These are phyloP conservation scores for Acinonyx jubatus DNA, from an alignment of 2,113 vertebrate species.

Conservation along the genomic window DNA sequence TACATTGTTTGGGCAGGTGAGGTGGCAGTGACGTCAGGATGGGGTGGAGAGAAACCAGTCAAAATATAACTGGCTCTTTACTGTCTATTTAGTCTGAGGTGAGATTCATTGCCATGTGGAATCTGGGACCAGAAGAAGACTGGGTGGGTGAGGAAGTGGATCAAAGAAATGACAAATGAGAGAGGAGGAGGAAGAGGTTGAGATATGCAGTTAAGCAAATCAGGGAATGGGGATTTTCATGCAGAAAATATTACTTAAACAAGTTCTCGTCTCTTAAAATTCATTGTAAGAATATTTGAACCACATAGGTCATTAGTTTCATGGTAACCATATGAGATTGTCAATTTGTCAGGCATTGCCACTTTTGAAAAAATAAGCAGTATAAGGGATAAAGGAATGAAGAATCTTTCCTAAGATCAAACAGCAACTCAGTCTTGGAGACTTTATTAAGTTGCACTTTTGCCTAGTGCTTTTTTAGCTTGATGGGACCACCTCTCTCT, in stretches of 20 bases:
- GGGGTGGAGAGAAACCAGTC: neutral
- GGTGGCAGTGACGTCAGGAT: neutral
- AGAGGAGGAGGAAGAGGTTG: neutral
- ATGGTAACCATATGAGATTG: neutral
- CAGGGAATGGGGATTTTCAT: neutral
- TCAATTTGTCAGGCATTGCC: neutral
- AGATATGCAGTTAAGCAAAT: neutral
- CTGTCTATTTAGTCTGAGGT: neutral
- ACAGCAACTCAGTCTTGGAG: neutral
- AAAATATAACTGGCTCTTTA: neutral
- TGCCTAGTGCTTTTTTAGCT: neutral
- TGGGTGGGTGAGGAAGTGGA: neutral
- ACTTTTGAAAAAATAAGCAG: neutral
- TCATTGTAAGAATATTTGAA: constrained; percentile 5
- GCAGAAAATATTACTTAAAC: neutral
- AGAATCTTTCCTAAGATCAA: neutral
- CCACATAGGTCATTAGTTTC: neutral
- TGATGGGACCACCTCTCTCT: neutral
- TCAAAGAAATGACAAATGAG: neutral
- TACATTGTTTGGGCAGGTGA: neutral
- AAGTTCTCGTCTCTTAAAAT: neutral
- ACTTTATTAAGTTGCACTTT: neutral
- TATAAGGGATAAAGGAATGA: neutral
- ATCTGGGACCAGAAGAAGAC: neutral
- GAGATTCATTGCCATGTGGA: neutral